Evolutionary conservation across 2,888 invertebrate genomes (phyloP).

Genomic region (Sinhomidia bicolor): DNA sequence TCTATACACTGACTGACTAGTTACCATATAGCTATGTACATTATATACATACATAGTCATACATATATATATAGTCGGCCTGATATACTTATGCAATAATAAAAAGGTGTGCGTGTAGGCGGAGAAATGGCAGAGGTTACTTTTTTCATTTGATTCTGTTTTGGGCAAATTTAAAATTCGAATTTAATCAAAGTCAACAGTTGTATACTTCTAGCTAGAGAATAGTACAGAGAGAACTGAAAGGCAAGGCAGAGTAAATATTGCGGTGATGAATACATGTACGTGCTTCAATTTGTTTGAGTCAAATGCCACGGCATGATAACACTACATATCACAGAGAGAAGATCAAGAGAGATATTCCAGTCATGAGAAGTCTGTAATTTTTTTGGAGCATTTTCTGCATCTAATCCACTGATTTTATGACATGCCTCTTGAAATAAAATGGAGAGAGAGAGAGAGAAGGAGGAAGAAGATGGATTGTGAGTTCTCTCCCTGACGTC

Average conservation of each 20-base stretch:
- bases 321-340: not conserved
- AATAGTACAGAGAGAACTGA: not conserved
- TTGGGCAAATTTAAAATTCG: constrained; percentile 6
- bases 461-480: not conserved
- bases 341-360: not conserved
- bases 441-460: not conserved
- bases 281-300: not conserved
- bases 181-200: constrained; percentile 26
- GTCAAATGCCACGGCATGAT: not conserved
- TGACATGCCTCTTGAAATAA: not conserved
- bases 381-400: not conserved
- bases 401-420: not conserved
- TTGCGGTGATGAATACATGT: not conserved
- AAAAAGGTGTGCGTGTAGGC: no score
- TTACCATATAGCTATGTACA: no score
- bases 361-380: not conserved
- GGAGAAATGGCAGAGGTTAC: constrained; percentile 8
- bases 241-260: not conserved
- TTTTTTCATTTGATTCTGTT: not conserved
- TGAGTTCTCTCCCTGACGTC: constrained; percentile 3
- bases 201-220: not conserved
- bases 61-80: no score
- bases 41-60: no score
- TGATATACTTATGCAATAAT: no score
- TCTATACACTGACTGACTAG: not conserved